Percentiles rank a stretch among this genome's conserved stretches.
These are phyloP conservation scores for Mystacornis crossleyi DNA, from an alignment of 2,113 vertebrate species.

Conservation along the genomic window DNA sequence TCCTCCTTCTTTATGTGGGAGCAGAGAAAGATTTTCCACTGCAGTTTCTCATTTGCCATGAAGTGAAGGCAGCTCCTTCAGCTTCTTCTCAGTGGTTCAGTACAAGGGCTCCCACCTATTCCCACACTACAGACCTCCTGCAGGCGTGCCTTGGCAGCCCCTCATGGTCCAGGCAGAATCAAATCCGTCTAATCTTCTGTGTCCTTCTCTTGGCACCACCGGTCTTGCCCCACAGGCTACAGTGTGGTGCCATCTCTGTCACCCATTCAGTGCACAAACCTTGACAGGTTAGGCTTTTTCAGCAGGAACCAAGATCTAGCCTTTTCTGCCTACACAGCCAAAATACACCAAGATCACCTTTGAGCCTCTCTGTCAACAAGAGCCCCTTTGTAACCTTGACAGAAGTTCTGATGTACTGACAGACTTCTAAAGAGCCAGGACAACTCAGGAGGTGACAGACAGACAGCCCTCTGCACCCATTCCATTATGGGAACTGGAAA, in stretches of 20 bases:
- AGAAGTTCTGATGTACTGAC: neutral
- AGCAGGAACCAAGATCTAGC: neutral
- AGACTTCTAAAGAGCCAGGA: neutral
- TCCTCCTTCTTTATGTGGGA: constrained; percentile 43
- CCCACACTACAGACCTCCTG: neutral
- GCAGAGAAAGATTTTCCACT: constrained; percentile 44
- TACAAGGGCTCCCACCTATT: neutral
- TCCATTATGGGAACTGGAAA: neutral
- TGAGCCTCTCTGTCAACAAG: neutral
- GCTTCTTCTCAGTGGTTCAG: neutral
- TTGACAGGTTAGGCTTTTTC: neutral
- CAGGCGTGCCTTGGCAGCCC: neutral
- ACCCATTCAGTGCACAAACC: neutral
- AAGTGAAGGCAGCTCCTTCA: neutral
- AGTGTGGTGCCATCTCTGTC: neutral
- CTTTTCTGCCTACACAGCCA: neutral
- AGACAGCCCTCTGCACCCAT: neutral
- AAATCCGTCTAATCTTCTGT: neutral
- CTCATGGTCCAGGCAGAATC: neutral
- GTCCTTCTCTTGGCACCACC: neutral
- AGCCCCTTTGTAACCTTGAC: neutral
- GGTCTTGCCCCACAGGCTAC: neutral
- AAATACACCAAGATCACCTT: neutral
- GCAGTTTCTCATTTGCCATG: neutral
- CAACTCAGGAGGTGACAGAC: neutral